These are phyloP conservation scores for Pantherophis vulpinus DNA, from an alignment of 2,797 vertebrate genomes.

Conservation along the genomic window DNA sequence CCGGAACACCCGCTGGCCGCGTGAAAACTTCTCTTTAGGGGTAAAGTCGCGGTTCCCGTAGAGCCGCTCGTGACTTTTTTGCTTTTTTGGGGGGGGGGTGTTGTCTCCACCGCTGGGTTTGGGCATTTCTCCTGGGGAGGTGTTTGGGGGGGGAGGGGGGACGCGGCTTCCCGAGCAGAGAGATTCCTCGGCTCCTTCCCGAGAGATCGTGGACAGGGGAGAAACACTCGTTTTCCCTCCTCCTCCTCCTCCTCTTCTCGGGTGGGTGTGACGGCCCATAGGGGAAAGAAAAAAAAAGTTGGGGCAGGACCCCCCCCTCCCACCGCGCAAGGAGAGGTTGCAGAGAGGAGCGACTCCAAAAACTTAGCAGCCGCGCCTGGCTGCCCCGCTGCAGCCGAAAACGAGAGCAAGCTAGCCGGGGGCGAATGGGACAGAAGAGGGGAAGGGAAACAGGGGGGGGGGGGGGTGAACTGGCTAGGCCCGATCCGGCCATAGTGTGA, in stretches of 20 bases:
- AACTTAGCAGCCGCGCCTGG: not conserved
- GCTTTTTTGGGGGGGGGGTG: too few relatives aligned
- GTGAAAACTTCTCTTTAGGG: constrained; percentile 69
- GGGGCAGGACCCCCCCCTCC: not conserved
- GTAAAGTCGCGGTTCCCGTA: constrained; percentile 65
- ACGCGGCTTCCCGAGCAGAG: too few relatives aligned
- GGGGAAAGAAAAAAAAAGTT: not conserved
- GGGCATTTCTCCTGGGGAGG: not conserved
- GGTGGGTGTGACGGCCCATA: not conserved
- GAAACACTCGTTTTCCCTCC: not conserved
- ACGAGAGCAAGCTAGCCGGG: too few relatives aligned
- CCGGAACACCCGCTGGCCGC: constrained; percentile 62
- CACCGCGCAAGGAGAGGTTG: not conserved
- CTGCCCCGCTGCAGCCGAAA: not conserved
- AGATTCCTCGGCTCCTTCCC: not conserved
- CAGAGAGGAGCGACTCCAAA: not conserved
- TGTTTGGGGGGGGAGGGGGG: not conserved
- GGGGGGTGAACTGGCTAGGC: too few relatives aligned
- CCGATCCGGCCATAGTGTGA: not conserved
- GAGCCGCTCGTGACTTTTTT: not conserved
- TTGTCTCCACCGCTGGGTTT: not conserved
- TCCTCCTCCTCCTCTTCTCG: not conserved
- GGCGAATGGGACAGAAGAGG: not conserved
- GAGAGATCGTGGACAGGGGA: not conserved
- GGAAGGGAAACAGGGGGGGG: too few relatives aligned